Percentiles rank a stretch among this genome's conserved stretches.
Conservation (phyloP, 2,113 vertebrate genomes). For the Budorcas taxicolor region DNA sequence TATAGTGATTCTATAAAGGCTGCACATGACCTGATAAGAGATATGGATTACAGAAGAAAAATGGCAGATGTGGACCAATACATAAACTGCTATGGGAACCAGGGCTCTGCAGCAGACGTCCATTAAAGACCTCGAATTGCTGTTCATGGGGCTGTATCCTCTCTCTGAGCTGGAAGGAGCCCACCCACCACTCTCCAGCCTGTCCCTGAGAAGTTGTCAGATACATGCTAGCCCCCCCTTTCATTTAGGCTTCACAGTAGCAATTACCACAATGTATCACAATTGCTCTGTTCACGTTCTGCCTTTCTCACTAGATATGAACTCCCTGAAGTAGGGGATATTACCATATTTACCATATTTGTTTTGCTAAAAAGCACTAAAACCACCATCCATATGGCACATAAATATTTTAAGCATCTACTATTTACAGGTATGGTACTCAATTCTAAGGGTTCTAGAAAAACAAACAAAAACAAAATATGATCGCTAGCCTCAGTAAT, state of each 20-base stretch:
- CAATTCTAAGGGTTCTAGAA: conserved; percentile 12
- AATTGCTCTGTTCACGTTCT: not conserved
- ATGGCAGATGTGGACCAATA: no score
- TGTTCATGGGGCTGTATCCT: not conserved
- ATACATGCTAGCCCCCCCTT: no score
- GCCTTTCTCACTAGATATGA: not conserved
- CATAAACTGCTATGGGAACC: not conserved
- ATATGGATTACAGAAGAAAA: not conserved
- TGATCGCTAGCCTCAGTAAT: not conserved
- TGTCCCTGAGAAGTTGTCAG: not conserved
- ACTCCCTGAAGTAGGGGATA: not conserved
- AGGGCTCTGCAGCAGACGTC: not conserved
- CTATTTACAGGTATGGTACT: not conserved
- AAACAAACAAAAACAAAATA: not conserved
- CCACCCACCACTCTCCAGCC: not conserved
- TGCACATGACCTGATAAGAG: not conserved
- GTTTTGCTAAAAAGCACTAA: not conserved
- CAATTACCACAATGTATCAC: not conserved
- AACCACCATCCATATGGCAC: not conserved
- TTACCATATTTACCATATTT: not conserved
- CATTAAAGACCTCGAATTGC: accelerated
- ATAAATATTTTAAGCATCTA: conserved; percentile 26
- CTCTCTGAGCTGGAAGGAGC: not conserved
- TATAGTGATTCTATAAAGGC: not conserved
- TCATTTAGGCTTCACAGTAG: not conserved